Base-by-base conservation (phyloP, 2,888 invertebrate species). In the Pyrocoelia pectoralis region DNA sequence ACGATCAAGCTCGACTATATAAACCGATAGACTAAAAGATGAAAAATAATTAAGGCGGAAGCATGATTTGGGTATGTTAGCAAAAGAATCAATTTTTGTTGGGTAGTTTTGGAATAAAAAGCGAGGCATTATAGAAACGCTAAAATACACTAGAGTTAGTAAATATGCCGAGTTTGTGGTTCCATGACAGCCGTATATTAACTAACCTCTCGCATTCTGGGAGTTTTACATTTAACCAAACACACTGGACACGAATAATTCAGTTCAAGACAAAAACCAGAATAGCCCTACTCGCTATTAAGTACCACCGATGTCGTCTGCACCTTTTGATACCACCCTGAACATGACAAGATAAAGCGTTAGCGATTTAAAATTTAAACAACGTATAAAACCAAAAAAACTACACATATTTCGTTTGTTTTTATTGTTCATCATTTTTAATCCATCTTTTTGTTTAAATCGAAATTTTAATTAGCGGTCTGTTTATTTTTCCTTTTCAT, bases 211-310 rank as follows among this genome's bases (percentile, higher is more conserved):
- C 69, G 74, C 74, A 75, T 74, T 74, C 75, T 74, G 73, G 73
- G 72, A 75, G 78, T 68, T 79, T 78, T 77, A 80, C 79, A 79
- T 79, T 79, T 77, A 73, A 70, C 73, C 75, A 76, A 78, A 79
- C 79, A 78, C 75, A 76, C 73, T 72, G 74, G 78, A 79, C 78
- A 79, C 79, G 78, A 79, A 81, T 81, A 80, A 80, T 80, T 80
- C 79, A 80, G 75, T 63, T 62, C 61, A 72, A 73, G 76, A 77
- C 76, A 79, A 79, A 78, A 80, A 79, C 77, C 76, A 74, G 77
- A 77, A 79, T 76, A 73, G 73, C 73, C 76, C 75, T 73, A 68
- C 67, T 70, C 68, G 74, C 76, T 76, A 75, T 78, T 77, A 75
- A 74, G 77, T 77, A 77, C 80, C 80, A 79, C 80, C 80, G 76